Base-by-base conservation (phyloP, 2,888 invertebrate genomes). In the Zygaena filipendulae region DNA sequence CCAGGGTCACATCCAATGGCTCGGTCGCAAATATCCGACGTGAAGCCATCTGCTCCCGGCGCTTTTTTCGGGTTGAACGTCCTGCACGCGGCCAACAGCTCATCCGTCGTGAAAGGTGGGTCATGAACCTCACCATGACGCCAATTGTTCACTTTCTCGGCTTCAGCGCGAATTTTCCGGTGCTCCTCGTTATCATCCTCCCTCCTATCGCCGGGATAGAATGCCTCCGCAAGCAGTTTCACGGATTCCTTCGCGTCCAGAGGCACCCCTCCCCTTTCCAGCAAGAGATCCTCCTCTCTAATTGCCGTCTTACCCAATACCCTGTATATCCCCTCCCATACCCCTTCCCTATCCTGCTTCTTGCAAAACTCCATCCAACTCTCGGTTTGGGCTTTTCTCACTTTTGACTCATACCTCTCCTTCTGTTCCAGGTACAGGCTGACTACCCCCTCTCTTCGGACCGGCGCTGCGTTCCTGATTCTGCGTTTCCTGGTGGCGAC, bases 21-120 rank as follows among this genome's bases (percentile, higher is more conserved):
- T 9, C 5, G n/a, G 6, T 3, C 3, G 12, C 34, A 34, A 7
- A 34, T 34, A 12, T 34, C 34, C 1, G 34, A 24, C 2, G 34
- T 34, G 12, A 34, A 19, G 2, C 27, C 30, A 10, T 34, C 23
- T 3, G n/a, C n/a, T 16, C 30, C 34, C 1, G 34, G 34, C 1
- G 34, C 30, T 8, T 34, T 34, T 9, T 26, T 29, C 2, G 29
- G 29, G 12, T 23, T 32, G 1, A 21, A 7, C 5, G 6, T 21
- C 6, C 20, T 21, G 3, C 27, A 9, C 2, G 12, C 21, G 4
- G 11, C 3, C 13, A 12, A 3, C 7, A 28, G 3, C 12, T 28
- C 25, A 3, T 11, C n/a, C 5, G 2, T 8, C 3, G 23, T 22
- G 13, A 31, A 27, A 1, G 27, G 23, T 14, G 27, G 23, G 14